A percentile compares a stretch with the other conserved stretches of the same genome.
These are phyloP conservation scores for Hypolimnas misippus DNA, from an alignment of 2,888 invertebrate genomes.

Conservation along the genomic window DNA sequence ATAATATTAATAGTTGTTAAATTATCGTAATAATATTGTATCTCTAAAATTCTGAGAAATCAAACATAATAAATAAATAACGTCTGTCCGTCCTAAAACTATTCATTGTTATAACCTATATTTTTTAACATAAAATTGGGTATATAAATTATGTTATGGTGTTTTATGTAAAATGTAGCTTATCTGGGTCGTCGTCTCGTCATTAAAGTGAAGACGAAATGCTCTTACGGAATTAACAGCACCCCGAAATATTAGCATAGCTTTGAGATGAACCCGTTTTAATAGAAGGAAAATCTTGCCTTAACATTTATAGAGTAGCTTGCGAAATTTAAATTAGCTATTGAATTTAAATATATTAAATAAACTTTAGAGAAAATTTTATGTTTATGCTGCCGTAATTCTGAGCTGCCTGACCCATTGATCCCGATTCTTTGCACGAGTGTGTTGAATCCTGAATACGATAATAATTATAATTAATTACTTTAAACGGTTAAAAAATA, in stretches of 20 bases:
- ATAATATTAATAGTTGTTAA: too few relatives aligned
- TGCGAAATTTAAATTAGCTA: not conserved
- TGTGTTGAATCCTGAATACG: too few relatives aligned
- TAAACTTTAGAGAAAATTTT: too few relatives aligned
- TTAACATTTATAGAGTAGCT: not conserved
- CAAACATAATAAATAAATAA: not conserved
- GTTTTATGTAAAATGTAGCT: not conserved
- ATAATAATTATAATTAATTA: too few relatives aligned
- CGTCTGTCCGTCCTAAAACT: not conserved
- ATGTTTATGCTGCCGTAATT: too few relatives aligned
- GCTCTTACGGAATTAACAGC: slow-evolving; percentile 11
- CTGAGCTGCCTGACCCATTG: too few relatives aligned
- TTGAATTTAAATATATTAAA: not conserved
- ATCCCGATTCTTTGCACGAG: too few relatives aligned
- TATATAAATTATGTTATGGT: not conserved
- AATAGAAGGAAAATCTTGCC: not conserved
- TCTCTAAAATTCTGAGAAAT: not conserved
- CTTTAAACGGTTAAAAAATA: too few relatives aligned
- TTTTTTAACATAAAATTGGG: not conserved
- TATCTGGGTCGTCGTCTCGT: slow-evolving; percentile 5
- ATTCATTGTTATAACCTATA: not conserved
- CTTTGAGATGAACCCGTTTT: not conserved
- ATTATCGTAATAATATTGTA: too few relatives aligned
- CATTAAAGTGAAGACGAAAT: not conserved
- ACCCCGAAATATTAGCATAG: not conserved